Base-by-base conservation (phyloP, 1,140 invertebrate species). In the Pseudomyrmex flavicornis region DNA sequence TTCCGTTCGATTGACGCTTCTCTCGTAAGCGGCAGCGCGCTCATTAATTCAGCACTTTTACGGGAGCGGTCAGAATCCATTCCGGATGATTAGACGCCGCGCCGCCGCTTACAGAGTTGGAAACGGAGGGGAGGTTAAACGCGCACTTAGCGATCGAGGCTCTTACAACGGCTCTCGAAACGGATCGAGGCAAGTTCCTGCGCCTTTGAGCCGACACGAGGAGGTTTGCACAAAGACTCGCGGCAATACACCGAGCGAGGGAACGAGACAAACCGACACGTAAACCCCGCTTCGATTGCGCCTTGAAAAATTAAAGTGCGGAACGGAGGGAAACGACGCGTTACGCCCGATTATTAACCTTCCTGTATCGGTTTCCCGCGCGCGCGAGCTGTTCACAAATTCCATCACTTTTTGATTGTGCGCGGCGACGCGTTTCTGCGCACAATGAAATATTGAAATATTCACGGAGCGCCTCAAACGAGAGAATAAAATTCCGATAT, bases 381-480 rank as follows among this genome's bases (percentile, higher is more conserved):
- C n/a, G 46, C 70, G 17, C 7, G 35, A 35, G 5, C 69, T 72
- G 54, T 48, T 80, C 66, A 80, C 54, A 54, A 80, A 80, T 80
- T 80, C 66, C 76, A 72, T 80, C 76, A 72, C 76, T 80, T 80
- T 80, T 80, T 61, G 66, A 80, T 80, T 61, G 35, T 35, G 54
- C 44, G 15, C 54, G 76, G 22, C 54, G 66, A 72, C 66, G 76
- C 44, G 66, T 72, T 35, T 80, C 76, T 72, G 44, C 10, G 46
- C 76, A 35, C 35, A 54, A 80, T 80, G 66, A 66, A 80, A 70
- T 59, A 72, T 80, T 72, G 76, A 80, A 80, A 80, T 80, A 80
- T 80, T 80, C 66, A 80, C 35, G 26, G 66, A 80, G 76, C 76
- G 20, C 68, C 54, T 72, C 76, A 50, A 79, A 74, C 58, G 56